Base-by-base conservation (phyloP, 2,888 invertebrate genomes). In the Agrochola circellaris region DNA sequence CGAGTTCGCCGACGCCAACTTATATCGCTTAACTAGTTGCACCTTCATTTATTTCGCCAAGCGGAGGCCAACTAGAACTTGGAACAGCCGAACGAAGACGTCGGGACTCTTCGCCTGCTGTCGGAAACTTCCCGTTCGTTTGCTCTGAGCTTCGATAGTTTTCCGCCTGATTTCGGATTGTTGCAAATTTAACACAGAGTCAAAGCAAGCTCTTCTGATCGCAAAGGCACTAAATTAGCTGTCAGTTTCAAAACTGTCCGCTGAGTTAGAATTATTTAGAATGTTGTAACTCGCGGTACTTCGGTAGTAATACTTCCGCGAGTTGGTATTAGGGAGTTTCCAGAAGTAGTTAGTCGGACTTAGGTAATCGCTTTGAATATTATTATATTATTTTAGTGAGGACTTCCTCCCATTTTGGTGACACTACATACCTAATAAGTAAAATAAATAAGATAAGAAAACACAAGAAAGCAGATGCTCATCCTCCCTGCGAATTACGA, bases 111-210 rank as follows among this genome's bases (percentile, higher is more conserved):
- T 91, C 87, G 89, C 78, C 86, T 82, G 82, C 91, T 91, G 91
- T 91, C 90, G 86, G 87, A 93, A 94, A 94, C 92, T 95, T 94
- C 90, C 86, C 81, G 93, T 94, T 94, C 93, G 92, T 94, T 94
- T 92, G 89, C 90, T 79, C 86, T 83, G 89, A 91, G 91, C 93
- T 92, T 84, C 91, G 90, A 93, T 94, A 95, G 94, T 93, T 95
- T 94, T 93, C 93, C 95, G 94, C 93, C 94, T 93, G 94, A 93
- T 93, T 95, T 94, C 88, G 91, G 91, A 94, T 94, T 94, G 93
- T 93, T 94, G 94, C 94, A 94, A 95, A 95, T 94, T 94, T 91
- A 94, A 93, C 93, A 89, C 85, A 81, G 87, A 93, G 91, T 93
- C 93, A 93, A 94, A 94, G 93, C 92, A 89, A 92, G 92, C 92